Conservation (phyloP, 2,797 vertebrate species). For the Diplodus sargus region DNA sequence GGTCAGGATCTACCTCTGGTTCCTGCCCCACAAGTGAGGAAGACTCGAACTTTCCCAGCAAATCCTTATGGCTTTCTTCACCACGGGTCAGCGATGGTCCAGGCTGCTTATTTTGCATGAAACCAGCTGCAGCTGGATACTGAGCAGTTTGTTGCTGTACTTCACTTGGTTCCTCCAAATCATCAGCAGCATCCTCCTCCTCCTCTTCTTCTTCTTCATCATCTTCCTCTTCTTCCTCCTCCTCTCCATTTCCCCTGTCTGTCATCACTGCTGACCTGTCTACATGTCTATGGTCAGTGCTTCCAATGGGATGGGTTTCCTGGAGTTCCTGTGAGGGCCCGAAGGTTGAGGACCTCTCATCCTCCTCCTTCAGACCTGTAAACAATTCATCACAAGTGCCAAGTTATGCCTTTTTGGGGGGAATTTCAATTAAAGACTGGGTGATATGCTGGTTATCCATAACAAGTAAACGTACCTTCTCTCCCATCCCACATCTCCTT, state of each 20-base stretch:
- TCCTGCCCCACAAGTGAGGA: constrained; percentile 72
- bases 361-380: constrained; percentile 90
- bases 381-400: constrained; percentile 26
- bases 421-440: background rate
- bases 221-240: constrained; percentile 39
- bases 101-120: constrained; percentile 79
- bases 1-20: constrained; percentile 73
- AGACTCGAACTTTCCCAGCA: constrained; percentile 61
- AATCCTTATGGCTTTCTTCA: constrained; percentile 68
- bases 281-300: constrained; percentile 56
- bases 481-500: constrained; percentile 93
- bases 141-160: constrained; percentile 70
- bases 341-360: constrained; percentile 81
- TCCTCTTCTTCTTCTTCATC: constrained; percentile 58
- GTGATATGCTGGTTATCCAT: background rate
- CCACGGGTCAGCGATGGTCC: constrained; percentile 61
- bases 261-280: constrained; percentile 50
- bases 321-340: constrained; percentile 83
- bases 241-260: constrained; percentile 58
- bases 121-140: constrained; percentile 54
- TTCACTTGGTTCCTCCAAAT: constrained; percentile 75
- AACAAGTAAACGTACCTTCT: constrained; percentile 82
- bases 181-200: constrained; percentile 73
- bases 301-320: constrained; percentile 73
- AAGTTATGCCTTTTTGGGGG: background rate